Conservation (phyloP, 2,113 vertebrate species). For the Odocoileus hemionus region DNA sequence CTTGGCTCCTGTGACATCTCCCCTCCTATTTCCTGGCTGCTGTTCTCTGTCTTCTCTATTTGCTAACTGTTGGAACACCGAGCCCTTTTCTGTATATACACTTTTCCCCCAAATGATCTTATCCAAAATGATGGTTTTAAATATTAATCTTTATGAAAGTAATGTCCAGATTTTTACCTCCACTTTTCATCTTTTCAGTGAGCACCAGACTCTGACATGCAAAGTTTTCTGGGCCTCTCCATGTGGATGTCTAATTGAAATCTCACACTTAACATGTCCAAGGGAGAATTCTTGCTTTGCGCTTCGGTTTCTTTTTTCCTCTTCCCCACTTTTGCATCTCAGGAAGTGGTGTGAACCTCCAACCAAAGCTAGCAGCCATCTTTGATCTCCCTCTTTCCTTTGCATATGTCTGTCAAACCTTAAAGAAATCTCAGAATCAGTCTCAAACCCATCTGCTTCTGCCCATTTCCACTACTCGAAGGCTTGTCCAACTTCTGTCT, state of each 20-base stretch:
- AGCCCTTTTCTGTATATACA: background rate
- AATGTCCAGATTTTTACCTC: background rate
- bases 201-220: background rate
- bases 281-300: background rate
- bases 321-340: background rate
- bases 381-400: background rate
- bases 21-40: background rate
- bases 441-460: no score
- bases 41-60: background rate
- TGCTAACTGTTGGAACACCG: rapidly evolving
- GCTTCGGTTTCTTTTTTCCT: background rate
- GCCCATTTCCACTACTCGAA: background rate
- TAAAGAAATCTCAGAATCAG: background rate
- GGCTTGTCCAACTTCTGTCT: background rate
- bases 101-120: background rate
- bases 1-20: rapidly evolving
- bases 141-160: background rate
- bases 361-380: rapidly evolving
- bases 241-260: rapidly evolving
- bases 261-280: background rate
- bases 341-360: background rate
- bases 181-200: background rate
- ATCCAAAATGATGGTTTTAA: background rate
- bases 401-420: background rate
- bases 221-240: background rate